These are phyloP conservation scores for Dryocosmus kuriphilus DNA, from an alignment of 2,888 invertebrate genomes.

Conservation along the genomic window DNA sequence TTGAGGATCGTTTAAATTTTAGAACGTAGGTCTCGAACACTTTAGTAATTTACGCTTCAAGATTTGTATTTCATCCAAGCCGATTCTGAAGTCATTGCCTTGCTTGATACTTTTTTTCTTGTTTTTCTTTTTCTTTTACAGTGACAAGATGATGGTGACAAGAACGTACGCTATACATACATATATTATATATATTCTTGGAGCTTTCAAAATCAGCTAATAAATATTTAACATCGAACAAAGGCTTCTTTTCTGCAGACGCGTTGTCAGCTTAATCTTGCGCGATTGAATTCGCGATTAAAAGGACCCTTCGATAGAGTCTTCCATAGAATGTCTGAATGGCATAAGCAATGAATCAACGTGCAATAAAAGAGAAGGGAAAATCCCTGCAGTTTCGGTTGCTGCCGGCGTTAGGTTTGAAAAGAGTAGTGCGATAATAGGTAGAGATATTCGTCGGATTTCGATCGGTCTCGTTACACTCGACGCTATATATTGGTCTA, in stretches of 20 bases:
- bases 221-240: not conserved
- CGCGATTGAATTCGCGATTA: constrained; percentile 38
- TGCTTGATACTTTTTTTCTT: too few relatives aligned
- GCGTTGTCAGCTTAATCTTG: constrained; percentile 24
- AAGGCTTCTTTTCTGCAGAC: constrained; percentile 17
- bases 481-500: constrained; percentile 10
- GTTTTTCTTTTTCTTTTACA: too few relatives aligned
- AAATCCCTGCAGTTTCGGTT: constrained; percentile 18
- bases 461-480: not conserved
- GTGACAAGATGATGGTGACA: too few relatives aligned
- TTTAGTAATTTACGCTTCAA: too few relatives aligned
- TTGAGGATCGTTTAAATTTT: too few relatives aligned
- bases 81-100: too few relatives aligned
- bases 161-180: not conserved
- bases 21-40: too few relatives aligned
- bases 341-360: constrained; percentile 38
- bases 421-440: constrained; percentile 27
- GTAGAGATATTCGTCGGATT: not conserved
- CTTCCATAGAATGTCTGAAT: constrained; percentile 28
- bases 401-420: constrained; percentile 4
- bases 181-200: not conserved
- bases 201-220: not conserved
- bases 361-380: constrained; percentile 32
- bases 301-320: constrained; percentile 29
- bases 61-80: too few relatives aligned